Evolutionary conservation across 2,888 invertebrate genomes (phyloP).

Genomic region (Heteromurus nitidus): DNA sequence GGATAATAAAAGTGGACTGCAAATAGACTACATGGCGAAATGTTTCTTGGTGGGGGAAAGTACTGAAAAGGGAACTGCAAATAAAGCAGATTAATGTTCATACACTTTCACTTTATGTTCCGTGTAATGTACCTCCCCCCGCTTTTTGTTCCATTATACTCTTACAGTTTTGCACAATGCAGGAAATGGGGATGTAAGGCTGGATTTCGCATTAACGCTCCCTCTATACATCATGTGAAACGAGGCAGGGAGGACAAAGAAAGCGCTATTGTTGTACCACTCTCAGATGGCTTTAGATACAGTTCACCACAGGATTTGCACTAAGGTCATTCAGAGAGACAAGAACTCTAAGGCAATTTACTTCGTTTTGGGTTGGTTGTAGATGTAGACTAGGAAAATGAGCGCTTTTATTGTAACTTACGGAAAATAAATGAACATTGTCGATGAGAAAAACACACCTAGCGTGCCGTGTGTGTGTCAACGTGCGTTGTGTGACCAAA

Average conservation of each 20-base stretch:
- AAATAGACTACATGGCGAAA: no score
- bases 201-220: slow-evolving; percentile 23
- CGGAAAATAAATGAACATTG: slow-evolving; percentile 22
- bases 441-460: background rate
- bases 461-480: background rate
- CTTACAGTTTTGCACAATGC: background rate
- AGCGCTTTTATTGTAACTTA: slow-evolving; percentile 12
- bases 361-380: background rate
- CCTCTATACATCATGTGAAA: slow-evolving; percentile 41
- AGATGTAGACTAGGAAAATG: slow-evolving; percentile 5
- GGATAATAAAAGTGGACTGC: no score
- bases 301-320: background rate
- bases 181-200: background rate
- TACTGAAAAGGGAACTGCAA: no score
- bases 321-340: slow-evolving; percentile 8
- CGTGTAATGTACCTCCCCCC: slow-evolving; percentile 3
- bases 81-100: slow-evolving; percentile 34
- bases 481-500: slow-evolving; percentile 1
- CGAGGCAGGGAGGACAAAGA: slow-evolving; percentile 16
- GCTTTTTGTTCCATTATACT: slow-evolving; percentile 10
- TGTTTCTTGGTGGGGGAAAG: no score
- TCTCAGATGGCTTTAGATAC: slow-evolving; percentile 13
- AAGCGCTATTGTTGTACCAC: slow-evolving; percentile 6
- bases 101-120: slow-evolving; percentile 12
- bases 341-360: slow-evolving; percentile 8